These are phyloP conservation scores for Nyctereutes procyonoides DNA, from an alignment of 2,113 vertebrate genomes.

Conservation along the genomic window DNA sequence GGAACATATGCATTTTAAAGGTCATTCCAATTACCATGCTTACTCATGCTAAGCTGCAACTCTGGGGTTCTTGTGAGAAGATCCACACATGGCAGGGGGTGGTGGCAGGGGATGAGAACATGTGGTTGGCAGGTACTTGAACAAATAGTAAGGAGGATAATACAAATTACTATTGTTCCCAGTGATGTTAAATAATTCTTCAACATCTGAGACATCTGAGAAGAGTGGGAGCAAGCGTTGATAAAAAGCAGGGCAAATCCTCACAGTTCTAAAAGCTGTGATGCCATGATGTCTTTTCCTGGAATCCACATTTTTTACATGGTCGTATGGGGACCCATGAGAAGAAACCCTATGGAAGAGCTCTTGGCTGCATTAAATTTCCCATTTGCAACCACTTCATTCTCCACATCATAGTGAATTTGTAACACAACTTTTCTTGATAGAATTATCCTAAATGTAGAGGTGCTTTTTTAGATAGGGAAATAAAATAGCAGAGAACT, in stretches of 20 bases:
- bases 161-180: slow-evolving; percentile 4
- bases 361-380: not conserved
- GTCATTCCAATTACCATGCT: slow-evolving; percentile 35
- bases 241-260: not conserved
- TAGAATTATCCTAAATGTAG: slow-evolving; percentile 29
- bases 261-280: not conserved
- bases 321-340: not conserved
- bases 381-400: not conserved
- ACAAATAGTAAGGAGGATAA: not conserved
- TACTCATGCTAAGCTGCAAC: not conserved
- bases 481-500: slow-evolving; percentile 22
- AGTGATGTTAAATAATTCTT: not conserved
- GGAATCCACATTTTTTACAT: not conserved
- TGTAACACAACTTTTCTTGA: not conserved
- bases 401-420: not conserved
- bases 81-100: not conserved
- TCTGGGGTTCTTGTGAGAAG: not conserved
- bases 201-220: not conserved
- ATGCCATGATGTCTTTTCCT: not conserved
- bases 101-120: not conserved
- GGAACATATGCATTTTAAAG: slow-evolving; percentile 56
- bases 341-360: not conserved
- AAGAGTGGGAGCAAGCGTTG: not conserved
- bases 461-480: not conserved
- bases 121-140: not conserved